Conservation (phyloP, 2,797 vertebrate species). For the Champsocephalus gunnari region DNA sequence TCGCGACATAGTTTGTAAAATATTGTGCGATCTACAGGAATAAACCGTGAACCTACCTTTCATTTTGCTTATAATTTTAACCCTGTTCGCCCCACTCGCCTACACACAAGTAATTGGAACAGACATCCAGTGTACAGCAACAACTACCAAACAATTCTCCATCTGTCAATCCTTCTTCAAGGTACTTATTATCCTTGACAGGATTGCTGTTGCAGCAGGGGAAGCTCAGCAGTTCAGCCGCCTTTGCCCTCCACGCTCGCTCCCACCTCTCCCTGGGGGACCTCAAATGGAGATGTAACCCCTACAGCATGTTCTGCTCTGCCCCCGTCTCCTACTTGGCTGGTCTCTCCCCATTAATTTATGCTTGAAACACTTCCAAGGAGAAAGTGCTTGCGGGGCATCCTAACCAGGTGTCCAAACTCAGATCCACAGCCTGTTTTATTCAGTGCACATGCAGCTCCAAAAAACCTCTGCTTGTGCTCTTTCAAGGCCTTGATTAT, state of each 20-base stretch:
- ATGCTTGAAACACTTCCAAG: constrained; percentile 44
- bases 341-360: constrained; percentile 44
- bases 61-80: neutral
- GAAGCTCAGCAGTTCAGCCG: constrained; percentile 15
- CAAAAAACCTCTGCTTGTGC: constrained; percentile 1
- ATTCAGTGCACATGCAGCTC: neutral
- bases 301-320: constrained; percentile 41
- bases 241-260: constrained; percentile 9
- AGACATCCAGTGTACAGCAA: constrained; percentile 15
- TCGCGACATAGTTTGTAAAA: constrained; percentile 1
- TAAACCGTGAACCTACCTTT: neutral
- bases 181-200: constrained; percentile 45
- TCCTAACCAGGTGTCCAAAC: constrained; percentile 43
- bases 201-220: constrained; percentile 30
- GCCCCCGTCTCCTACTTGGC: constrained; percentile 24
- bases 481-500: neutral
- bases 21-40: neutral
- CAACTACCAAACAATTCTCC: neutral
- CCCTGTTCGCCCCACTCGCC: no score
- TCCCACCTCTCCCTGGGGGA: constrained; percentile 30
- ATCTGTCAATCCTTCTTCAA: constrained; percentile 22
- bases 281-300: constrained; percentile 44
- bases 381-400: constrained; percentile 10
- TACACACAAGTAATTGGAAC: constrained; percentile 7
- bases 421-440: constrained; percentile 33